Base-by-base conservation (phyloP, 2,797 vertebrate species). In the Sebastes kiyomatsui region DNA sequence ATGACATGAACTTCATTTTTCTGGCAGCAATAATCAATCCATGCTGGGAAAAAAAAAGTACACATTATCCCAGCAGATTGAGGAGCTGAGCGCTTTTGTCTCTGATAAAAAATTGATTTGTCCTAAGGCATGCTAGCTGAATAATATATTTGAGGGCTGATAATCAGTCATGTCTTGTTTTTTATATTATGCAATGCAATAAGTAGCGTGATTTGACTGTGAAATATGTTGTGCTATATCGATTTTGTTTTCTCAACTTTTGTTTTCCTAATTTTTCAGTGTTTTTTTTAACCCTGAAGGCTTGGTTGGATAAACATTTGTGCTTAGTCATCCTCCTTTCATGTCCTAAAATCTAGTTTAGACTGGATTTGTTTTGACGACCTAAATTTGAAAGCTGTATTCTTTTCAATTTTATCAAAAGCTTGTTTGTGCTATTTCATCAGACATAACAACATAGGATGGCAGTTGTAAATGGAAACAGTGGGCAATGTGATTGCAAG, bases 1-100 rank as follows among this genome's bases (percentile, higher is more conserved):
- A 23, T 75, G 23, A 76, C 69, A 81, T 82, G 27, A 77, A 64
- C 20, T 75, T 81, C n/a, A 59, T 61, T 77, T 77, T 78, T 82
- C 61, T 81, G 66, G 35, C 61, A 61, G 67, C 2, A 0, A 67
- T 60, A 49, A 84, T 77, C 78, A 74, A 79, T 87, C 75, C 32
- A 6, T n/a, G 23, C 30, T 27, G n/a, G 32, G 67, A 67, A 67
- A 65, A 54, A 73, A 67, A 67, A 65, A 35, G 28, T 23, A 55
- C 9, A 59, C 16, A 69, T 69, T 72, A 72, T 62, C 33, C 42
- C 3, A 54, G 70, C 38, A 68, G 46, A 78, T 76, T 68, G 49
- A 59, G 30, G 23, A 49, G 66, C 2, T 13, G 30, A 10, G 30
- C 54, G 42, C 67, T 38, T 79, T 83, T 76, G 64, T 73, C 38